These are phyloP conservation scores for Chaetodon trifasciatus DNA, from an alignment of 2,797 vertebrate species.

Conservation along the genomic window DNA sequence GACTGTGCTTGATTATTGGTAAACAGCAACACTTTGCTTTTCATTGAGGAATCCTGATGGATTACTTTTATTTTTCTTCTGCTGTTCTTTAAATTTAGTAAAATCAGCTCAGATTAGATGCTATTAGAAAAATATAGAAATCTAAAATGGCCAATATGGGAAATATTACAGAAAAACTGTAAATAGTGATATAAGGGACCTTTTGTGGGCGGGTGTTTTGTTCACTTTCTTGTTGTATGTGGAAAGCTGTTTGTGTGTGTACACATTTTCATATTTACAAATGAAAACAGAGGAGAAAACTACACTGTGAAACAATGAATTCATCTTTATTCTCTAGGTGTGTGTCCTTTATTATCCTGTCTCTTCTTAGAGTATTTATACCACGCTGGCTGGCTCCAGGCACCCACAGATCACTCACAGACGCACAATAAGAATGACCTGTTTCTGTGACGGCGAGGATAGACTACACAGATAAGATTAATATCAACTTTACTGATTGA, in stretches of 20 bases:
- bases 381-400: background rate
- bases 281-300: background rate
- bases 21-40: background rate
- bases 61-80: background rate
- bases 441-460: constrained; percentile 24
- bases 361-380: constrained; percentile 2
- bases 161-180: no score
- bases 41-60: background rate
- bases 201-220: background rate
- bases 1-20: background rate
- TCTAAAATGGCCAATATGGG: no score
- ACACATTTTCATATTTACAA: background rate
- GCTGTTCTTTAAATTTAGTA: background rate
- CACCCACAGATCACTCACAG: background rate
- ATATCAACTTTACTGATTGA: constrained; percentile 51
- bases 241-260: background rate
- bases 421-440: constrained; percentile 17
- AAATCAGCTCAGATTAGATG: background rate
- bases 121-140: no score
- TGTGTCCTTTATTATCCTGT: background rate
- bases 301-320: background rate
- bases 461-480: constrained; percentile 42
- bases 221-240: background rate
- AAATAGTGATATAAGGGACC: background rate
- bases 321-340: background rate